Base-by-base conservation (phyloP, 1,140 invertebrate species). In the Araneus ventricosus region DNA sequence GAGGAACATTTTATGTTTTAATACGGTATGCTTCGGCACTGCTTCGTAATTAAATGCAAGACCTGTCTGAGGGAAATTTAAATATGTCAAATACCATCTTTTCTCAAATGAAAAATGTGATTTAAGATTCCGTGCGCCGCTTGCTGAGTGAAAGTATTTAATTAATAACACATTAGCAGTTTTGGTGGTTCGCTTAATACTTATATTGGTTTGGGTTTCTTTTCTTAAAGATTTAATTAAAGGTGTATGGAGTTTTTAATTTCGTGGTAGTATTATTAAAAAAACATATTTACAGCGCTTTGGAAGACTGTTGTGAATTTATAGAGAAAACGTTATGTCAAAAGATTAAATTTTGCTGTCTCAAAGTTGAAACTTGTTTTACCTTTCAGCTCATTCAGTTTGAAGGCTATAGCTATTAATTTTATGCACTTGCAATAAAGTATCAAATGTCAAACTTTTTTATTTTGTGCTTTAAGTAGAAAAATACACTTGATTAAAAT, bases 1-100 rank as follows among this genome's bases (percentile, higher is more conserved):
- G 59, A 79, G 41, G 59, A 59, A 59, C n/a, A 67, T 89, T 70
- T 89, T 37, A n/a, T 75, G 27, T 79, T 41, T 30, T 3, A 70
- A 41, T 89, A 80, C 59, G 4, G 70, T 59, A 30, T 80, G 41
- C 70, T 37, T 34, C 14, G 27, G 14, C 30, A 41, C 7, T 41
- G 34, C 41, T 27, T 57, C 20, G 41, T 88, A 88, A 88, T 88
- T 57, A 88, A 88, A 88, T 88, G 86, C 52, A 70, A 22, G 24
- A 88, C 61, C 59, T 88, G 86, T 67, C 57, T 41, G 17, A 37
- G n/a, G 86, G 20, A 88, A 82, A 45, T 82, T 82, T 41, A 82
- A 82, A 82, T 82, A 82, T 52, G 80, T 82, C 80, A 75, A 75
- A 75, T 75, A 75, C 70, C 70, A 75, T 75, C 17, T 75, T 75